Base-by-base conservation (phyloP, 2,888 invertebrate species). In the Epinotia demarniana region DNA sequence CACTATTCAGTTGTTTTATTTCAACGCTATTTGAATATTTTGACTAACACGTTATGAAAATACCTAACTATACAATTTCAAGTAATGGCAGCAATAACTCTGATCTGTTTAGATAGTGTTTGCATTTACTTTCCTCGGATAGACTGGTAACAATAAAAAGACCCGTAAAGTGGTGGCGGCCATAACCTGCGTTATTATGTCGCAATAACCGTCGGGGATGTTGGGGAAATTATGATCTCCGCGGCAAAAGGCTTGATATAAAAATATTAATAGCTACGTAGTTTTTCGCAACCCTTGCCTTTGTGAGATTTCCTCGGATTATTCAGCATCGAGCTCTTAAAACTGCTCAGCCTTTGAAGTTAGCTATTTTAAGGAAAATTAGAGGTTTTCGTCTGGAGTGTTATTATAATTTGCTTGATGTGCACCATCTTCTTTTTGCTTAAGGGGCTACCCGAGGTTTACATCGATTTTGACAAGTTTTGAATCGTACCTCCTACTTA, bases 231-330 rank as follows among this genome's bases (percentile, higher is more conserved):
- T 83, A 85, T 84, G 84, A 84, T 80, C 79, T 81, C 77, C 81
- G 80, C 79, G 78, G 80, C 83, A 82, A 79, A 83, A 81, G 80
- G 81, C 80, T 78, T 81, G 79, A 86, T 83, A 88, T 88, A 87
- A 88, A 87, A 87, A 87, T 84, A 84, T 86, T 86, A 87, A 85
- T 82, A 79, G 82, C 77, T 78, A 82, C 84, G 85, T 87, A 87
- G 86, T 88, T 87, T 83, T 83, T 83, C 79, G 80, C 78, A 85
- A 84, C 85, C 86, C 84, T 83, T 84, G 83, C 84, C 81, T 84
- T 82, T 78, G 76, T 46, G 69, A 69, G 69, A 69, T 64, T 69
- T 87, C 87, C 87, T 86, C 86, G 75, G 81, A 77, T 81, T 84
- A 86, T 87, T 63, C 62, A 49, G 58, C 68, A 55, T 18, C 69